phyloP scores from a whole-genome alignment of 2,888 invertebrate species.

The Eupsilia transversa region DNA sequence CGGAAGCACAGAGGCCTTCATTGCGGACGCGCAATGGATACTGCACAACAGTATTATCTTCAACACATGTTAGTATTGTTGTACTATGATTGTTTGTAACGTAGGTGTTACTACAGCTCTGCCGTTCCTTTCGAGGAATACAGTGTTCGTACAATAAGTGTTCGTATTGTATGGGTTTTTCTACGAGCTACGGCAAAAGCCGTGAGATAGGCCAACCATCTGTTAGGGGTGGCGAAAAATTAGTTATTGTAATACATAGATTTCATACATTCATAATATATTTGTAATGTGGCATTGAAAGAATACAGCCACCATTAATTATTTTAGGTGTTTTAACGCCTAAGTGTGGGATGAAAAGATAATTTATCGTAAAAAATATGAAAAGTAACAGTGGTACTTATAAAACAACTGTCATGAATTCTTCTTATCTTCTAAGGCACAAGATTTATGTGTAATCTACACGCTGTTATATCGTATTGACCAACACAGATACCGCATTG shows the following conservation, averaged over 20 bases:
- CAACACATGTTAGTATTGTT: conserved; percentile 94
- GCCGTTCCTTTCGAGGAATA: background rate
- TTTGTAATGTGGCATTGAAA: background rate
- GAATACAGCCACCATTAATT: background rate
- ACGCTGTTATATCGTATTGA: conserved; percentile 22
- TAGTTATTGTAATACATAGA: background rate
- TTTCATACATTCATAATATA: background rate
- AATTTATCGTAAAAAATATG: background rate
- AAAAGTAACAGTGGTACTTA: background rate
- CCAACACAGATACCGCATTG: conserved; percentile 33
- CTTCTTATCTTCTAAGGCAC: conserved; percentile 35
- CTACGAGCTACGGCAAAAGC: background rate
- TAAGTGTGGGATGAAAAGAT: background rate
- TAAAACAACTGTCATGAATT: background rate
- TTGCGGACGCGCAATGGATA: conserved; percentile 98
- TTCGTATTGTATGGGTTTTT: background rate
- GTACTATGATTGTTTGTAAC: background rate
- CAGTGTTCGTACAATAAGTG: background rate
- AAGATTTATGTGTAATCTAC: conserved; percentile 40
- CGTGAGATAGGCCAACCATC: background rate
- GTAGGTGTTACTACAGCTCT: background rate
- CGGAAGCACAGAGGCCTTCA: conserved; percentile 96
- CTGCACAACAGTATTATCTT: conserved; percentile 97
- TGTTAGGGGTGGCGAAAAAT: background rate
- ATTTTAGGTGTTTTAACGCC: background rate